phyloP scores from a whole-genome alignment of 2,113 vertebrate species.

The Galbula dea region DNA sequence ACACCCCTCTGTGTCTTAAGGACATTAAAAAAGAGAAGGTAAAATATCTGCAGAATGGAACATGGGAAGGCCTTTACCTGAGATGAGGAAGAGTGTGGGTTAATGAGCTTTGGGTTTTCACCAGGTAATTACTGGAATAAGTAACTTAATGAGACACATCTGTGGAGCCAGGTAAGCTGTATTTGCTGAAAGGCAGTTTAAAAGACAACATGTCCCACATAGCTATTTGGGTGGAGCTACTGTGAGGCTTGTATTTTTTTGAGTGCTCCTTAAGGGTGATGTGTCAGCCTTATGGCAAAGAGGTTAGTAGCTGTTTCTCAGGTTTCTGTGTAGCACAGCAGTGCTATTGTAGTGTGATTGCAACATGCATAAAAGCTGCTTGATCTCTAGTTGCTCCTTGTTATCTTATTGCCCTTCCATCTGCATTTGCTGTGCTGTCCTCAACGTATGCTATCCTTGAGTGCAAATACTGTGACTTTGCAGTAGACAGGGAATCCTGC shows the following conservation, averaged over 20 bases:
- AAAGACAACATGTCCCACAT: not conserved
- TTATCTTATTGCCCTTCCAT: not conserved
- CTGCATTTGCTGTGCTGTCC: not conserved
- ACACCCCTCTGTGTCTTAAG: not conserved
- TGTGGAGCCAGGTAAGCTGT: not conserved
- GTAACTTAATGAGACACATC: not conserved
- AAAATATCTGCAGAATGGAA: not conserved
- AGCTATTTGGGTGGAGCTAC: not conserved
- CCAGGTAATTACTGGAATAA: not conserved
- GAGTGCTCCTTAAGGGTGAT: not conserved
- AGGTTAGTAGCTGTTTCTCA: too few species aligned
- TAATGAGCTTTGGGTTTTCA: not conserved
- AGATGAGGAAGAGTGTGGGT: not conserved
- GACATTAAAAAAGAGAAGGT: not conserved
- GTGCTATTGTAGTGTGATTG: not conserved
- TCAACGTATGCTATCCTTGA: not conserved
- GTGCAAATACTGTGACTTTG: not conserved
- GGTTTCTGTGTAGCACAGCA: not conserved
- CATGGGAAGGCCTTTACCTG: not conserved
- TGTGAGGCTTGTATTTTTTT: not conserved
- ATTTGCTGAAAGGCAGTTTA: not conserved
- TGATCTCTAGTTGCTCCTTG: not conserved
- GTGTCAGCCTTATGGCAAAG: rapidly evolving
- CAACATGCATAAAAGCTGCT: not conserved
- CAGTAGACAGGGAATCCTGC: not conserved